These are phyloP conservation scores for Dendropsophus ebraccatus DNA, from an alignment of 2,113 vertebrate genomes.

Conservation along the genomic window DNA sequence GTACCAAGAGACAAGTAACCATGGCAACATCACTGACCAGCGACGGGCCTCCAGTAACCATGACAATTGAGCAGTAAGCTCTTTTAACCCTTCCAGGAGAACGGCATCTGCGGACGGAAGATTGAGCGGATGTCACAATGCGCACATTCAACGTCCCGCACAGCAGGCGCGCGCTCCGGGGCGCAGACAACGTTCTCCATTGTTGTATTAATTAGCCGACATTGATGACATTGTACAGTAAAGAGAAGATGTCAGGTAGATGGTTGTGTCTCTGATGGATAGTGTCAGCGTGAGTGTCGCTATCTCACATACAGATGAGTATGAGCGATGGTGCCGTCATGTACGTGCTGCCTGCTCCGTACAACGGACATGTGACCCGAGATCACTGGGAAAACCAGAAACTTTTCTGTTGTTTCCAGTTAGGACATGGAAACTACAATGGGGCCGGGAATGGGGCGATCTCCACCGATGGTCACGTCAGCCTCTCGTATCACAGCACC, in stretches of 20 bases:
- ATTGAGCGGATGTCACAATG: slow-evolving; percentile 13
- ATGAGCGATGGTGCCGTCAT: neutral
- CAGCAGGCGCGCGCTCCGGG: neutral
- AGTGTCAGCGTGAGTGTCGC: too few species aligned
- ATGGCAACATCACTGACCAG: slow-evolving; percentile 57
- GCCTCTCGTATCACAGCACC: neutral
- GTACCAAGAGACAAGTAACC: slow-evolving; percentile 52
- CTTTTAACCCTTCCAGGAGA: slow-evolving; percentile 41
- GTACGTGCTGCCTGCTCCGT: neutral
- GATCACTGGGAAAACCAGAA: neutral
- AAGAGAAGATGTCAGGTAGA: neutral
- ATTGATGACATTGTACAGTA: neutral
- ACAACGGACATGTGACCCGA: neutral
- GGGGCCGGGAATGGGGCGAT: neutral
- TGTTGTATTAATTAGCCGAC: neutral
- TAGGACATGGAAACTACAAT: neutral
- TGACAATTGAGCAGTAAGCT: slow-evolving; percentile 57
- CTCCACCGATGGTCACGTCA: too few species aligned
- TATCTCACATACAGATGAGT: neutral
- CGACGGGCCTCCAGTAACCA: slow-evolving; percentile 46
- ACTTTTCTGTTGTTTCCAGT: neutral
- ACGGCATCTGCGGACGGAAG: neutral
- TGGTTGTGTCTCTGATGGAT: neutral
- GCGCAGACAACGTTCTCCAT: neutral
- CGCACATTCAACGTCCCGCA: neutral